These are phyloP conservation scores for Tinea trinotella DNA, from an alignment of 2,888 invertebrate species.

Conservation along the genomic window DNA sequence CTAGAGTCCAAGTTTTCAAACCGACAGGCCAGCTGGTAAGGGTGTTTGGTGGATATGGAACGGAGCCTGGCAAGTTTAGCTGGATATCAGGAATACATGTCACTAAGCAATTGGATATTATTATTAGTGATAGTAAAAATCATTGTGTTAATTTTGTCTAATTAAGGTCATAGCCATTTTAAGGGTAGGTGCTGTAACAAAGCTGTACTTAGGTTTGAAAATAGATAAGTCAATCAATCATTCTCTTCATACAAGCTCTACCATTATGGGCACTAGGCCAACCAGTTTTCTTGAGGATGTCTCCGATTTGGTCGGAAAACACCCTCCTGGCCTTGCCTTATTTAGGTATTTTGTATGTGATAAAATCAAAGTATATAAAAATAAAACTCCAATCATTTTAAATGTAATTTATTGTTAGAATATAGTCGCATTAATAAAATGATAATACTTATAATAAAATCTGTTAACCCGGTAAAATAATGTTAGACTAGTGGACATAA, in stretches of 20 bases:
- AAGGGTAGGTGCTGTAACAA: no score
- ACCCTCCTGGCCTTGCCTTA: no score
- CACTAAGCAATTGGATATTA: slow-evolving; percentile 73
- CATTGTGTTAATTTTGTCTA: slow-evolving; percentile 50
- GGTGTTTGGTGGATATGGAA: slow-evolving; percentile 73
- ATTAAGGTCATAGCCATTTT: no score
- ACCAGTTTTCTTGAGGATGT: no score
- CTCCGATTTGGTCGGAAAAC: no score
- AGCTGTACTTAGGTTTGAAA: no score
- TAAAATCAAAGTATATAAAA: no score
- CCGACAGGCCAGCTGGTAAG: slow-evolving; percentile 78
- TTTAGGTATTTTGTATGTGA: no score
- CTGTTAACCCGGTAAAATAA: slow-evolving; percentile 21
- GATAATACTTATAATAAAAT: slow-evolving; percentile 14
- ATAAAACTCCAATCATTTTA: no score
- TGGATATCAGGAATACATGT: slow-evolving; percentile 80
- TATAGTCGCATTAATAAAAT: not conserved
- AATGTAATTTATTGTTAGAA: not conserved
- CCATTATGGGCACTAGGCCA: no score
- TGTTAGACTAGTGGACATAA: slow-evolving; percentile 7
- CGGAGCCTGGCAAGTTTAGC: slow-evolving; percentile 67
- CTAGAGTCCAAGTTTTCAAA: slow-evolving; percentile 81
- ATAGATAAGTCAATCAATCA: no score
- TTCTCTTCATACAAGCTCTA: no score
- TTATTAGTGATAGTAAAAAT: slow-evolving; percentile 74